Evolutionary conservation across 2,113 vertebrate species (phyloP).

Genomic region (Vidua macroura): DNA sequence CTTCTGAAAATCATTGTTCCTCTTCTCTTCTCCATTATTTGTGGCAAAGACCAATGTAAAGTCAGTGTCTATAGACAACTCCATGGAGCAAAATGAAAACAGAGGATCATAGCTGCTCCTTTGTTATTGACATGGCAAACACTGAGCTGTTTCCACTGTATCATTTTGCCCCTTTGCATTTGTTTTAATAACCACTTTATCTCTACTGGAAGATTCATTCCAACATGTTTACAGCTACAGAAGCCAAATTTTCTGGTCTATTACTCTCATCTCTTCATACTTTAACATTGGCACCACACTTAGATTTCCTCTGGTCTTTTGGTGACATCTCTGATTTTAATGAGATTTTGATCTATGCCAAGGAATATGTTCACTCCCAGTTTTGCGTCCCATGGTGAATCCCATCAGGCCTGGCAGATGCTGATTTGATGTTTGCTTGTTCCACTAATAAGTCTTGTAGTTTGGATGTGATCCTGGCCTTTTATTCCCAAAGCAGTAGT

Average conservation of each 20-base stretch:
- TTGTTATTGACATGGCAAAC: not conserved
- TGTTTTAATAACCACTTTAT: slow-evolving; percentile 17
- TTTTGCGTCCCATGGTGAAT: slow-evolving; percentile 26
- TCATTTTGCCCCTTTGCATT: not conserved
- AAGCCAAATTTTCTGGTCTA: slow-evolving; percentile 30
- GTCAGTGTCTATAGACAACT: not conserved
- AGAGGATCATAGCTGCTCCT: not conserved
- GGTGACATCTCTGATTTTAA: slow-evolving; percentile 50
- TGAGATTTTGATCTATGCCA: slow-evolving; percentile 59
- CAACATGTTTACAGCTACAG: not conserved
- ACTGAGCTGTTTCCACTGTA: not conserved
- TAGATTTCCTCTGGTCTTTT: slow-evolving; percentile 20
- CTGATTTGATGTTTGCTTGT: slow-evolving; percentile 62
- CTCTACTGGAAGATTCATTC: slow-evolving; percentile 9
- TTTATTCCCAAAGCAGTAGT: slow-evolving; percentile 54
- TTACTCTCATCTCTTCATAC: slow-evolving; percentile 21
- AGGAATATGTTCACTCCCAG: slow-evolving; percentile 17
- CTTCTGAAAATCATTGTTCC: not conserved
- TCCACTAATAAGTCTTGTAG: slow-evolving; percentile 62
- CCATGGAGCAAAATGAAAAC: not conserved
- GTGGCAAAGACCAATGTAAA: not conserved
- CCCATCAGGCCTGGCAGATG: slow-evolving; percentile 48
- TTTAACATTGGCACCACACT: slow-evolving; percentile 4
- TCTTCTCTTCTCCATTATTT: not conserved
- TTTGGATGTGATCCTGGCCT: slow-evolving; percentile 55